Conservation (phyloP, 2,888 invertebrate species). For the Diachrysia chrysitis region DNA sequence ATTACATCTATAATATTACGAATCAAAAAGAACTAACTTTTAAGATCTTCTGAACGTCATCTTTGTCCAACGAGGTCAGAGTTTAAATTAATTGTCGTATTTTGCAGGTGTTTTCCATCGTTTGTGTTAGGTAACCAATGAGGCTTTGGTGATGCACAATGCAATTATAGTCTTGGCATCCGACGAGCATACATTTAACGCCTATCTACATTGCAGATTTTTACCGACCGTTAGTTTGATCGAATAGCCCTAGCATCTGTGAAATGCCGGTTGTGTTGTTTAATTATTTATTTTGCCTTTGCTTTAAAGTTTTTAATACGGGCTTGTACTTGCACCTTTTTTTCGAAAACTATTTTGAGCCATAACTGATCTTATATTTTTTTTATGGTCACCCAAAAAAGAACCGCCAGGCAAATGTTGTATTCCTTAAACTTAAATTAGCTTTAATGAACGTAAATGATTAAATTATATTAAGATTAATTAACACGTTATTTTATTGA, state of each 20-base stretch:
- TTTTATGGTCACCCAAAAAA: too few species aligned
- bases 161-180: slow-evolving; percentile 36
- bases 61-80: background rate
- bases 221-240: slow-evolving; percentile 8
- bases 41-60: background rate
- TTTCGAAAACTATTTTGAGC: too few species aligned
- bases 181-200: slow-evolving; percentile 23
- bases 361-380: too few species aligned
- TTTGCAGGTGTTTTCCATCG: slow-evolving; percentile 12
- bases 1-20: too few species aligned
- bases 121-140: slow-evolving; percentile 15
- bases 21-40: background rate
- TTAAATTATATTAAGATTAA: too few species aligned
- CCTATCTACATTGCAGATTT: slow-evolving; percentile 39
- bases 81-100: background rate
- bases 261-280: background rate
- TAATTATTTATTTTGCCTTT: background rate
- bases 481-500: too few species aligned
- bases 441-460: too few species aligned
- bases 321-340: too few species aligned
- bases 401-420: too few species aligned
- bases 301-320: background rate
- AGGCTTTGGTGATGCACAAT: slow-evolving; percentile 14
- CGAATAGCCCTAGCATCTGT: background rate
- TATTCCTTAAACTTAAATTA: too few species aligned